Percentiles rank a stretch among this genome's conserved stretches.
These are phyloP conservation scores for Etia nguti DNA, from an alignment of 2,113 vertebrate species.

Conservation along the genomic window DNA sequence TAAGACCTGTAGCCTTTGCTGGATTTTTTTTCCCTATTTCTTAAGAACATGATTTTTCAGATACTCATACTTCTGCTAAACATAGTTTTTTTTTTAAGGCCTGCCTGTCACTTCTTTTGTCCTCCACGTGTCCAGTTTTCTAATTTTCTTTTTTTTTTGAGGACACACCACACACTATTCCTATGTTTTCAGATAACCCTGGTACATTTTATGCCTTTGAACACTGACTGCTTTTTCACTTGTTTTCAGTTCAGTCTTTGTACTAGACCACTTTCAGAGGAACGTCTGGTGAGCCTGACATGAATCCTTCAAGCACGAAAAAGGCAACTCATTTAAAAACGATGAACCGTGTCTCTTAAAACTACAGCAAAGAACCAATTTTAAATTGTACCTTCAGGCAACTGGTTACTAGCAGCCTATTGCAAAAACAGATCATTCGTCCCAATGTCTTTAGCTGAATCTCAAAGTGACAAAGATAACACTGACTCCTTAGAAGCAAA, in stretches of 20 bases:
- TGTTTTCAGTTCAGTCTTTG: neutral
- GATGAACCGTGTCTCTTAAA: neutral
- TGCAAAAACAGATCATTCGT: neutral
- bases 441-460: neutral
- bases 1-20: neutral
- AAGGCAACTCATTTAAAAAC: neutral
- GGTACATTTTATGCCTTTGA: neutral
- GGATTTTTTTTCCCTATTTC: neutral
- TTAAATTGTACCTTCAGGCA: neutral
- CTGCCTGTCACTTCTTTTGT: neutral
- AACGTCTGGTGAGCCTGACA: neutral
- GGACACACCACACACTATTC: neutral
- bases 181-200: neutral
- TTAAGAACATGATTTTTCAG: neutral
- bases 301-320: neutral
- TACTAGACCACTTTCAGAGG: neutral
- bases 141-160: neutral
- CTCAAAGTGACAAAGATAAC: neutral
- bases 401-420: neutral
- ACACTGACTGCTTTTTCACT: fast-evolving
- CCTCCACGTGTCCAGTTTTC: neutral
- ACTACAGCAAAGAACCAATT: neutral
- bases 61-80: neutral
- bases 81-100: neutral
- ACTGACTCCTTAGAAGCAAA: neutral